These are phyloP conservation scores for Pasiphila rectangulata DNA, from an alignment of 2,888 invertebrate species.

Conservation along the genomic window DNA sequence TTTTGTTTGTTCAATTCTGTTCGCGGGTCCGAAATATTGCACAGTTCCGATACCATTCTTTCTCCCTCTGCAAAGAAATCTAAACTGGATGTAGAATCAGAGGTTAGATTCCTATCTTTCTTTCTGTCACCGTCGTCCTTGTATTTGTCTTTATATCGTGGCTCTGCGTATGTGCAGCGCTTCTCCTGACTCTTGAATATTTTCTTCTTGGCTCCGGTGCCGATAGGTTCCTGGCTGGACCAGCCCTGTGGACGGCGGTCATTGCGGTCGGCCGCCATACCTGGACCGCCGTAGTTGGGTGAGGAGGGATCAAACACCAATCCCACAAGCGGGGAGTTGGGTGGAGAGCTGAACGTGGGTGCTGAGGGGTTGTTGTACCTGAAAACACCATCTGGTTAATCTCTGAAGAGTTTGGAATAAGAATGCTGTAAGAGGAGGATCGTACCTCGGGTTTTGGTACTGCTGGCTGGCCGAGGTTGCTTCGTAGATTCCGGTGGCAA, in stretches of 20 bases:
- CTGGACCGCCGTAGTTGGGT: conserved; percentile 59
- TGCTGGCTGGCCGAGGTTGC: conserved; percentile 60
- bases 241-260: conserved; percentile 67
- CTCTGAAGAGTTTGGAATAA: conserved; percentile 14
- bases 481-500: conserved; percentile 65
- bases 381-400: conserved; percentile 44
- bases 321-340: conserved; percentile 71
- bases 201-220: conserved; percentile 75
- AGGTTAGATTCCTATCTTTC: conserved; percentile 60
- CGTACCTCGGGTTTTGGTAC: conserved; percentile 64
- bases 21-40: conserved; percentile 72
- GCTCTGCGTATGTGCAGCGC: conserved; percentile 59
- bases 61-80: conserved; percentile 82
- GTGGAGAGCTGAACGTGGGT: conserved; percentile 73
- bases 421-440: conserved; percentile 19
- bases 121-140: conserved; percentile 72
- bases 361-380: conserved; percentile 67
- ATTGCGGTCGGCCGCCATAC: conserved; percentile 59
- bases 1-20: conserved; percentile 51
- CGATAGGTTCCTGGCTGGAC: conserved; percentile 72
- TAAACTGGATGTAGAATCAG: conserved; percentile 79
- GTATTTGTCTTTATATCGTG: conserved; percentile 64
- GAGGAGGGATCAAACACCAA: conserved; percentile 70
- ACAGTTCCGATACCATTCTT: conserved; percentile 82
- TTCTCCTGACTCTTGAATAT: conserved; percentile 73